Percentiles rank a stretch among this genome's conserved stretches.
Evolutionary conservation across 2,797 vertebrate genomes (phyloP).

Genomic region (Austrolebias charrua): DNA sequence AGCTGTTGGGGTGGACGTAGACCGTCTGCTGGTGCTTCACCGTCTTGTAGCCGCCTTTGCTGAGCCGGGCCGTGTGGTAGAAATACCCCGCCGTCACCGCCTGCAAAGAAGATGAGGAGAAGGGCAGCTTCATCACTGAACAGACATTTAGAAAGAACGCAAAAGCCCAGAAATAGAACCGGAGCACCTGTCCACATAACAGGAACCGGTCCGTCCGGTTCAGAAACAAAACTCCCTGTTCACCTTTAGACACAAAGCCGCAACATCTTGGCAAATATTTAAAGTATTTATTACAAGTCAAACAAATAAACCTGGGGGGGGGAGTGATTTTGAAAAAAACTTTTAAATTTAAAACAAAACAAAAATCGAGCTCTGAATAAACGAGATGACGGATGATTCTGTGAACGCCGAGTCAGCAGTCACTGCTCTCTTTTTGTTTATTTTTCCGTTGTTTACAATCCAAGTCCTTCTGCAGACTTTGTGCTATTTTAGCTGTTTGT

Average conservation of each 20-base stretch:
- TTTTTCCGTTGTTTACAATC: no score
- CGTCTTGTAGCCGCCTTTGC: conserved; percentile 90
- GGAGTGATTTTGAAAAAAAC: no score
- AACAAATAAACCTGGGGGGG: no score
- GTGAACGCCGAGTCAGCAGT: no score
- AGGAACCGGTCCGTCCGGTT: neutral
- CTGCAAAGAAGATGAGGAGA: conserved; percentile 59
- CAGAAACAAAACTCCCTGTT: neutral
- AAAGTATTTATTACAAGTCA: neutral
- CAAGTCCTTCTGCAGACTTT: no score
- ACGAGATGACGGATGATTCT: no score
- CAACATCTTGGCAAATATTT: neutral
- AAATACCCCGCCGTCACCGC: conserved; percentile 92
- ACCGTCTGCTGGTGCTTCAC: conserved; percentile 95
- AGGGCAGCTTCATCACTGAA: neutral
- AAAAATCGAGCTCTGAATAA: no score
- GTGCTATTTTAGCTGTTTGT: no score
- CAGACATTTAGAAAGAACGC: neutral
- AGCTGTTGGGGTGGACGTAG: conserved; percentile 93
- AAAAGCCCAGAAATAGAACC: neutral
- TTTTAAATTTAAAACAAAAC: no score
- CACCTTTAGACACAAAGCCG: neutral
- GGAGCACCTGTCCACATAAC: neutral
- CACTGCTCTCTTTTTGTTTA: no score
- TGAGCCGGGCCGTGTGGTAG: conserved; percentile 89